Evolutionary conservation across 1,140 invertebrate species (phyloP), one percentile per base, ranked within the genome.

Genomic region (Chironomus striatipennis): DNA sequence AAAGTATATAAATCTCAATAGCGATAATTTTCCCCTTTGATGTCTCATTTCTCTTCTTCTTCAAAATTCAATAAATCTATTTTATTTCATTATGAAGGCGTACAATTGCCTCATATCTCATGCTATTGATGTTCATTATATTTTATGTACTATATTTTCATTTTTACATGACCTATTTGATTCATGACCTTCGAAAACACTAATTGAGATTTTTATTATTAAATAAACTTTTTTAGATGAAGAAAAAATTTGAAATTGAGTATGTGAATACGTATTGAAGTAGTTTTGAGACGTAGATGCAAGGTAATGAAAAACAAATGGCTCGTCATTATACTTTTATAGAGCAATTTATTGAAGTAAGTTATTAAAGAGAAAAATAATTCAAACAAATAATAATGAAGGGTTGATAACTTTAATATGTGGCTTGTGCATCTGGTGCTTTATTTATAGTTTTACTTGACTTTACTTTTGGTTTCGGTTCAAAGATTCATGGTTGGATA

Each of bases 111-210:
- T 34, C 24, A 34, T 34, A 34, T 34, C 24, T 34, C 24, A 34
- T 34, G 24, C 24, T 34, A 34, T 34, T 34, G 24, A 34, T 34
- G 24, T 34, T 34, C 24, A 34, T 34, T 34, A 34, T 34, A 34
- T 34, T 34, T 2, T 34, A 5, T 34, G 65, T 18, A 8, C 2
- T 18, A 70, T 9, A 20, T 70, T 18, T 9, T 18, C 6, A 21
- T 21, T 70, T 21, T 70, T 70, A 34, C 65, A 17, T 70, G 65
- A 70, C 65, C 65, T 18, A 70, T 70, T 70, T 70, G 20, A 70
- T 18, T 18, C 65, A 21, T 70, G 65, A 70, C 65, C 65, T 70
- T 70, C 65, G 65, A 18, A 17, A 18, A 57, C 24, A 57, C 47
- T 57, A 57, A 57, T 57, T 57, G 47, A 57, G 47, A 57, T n/a